phyloP scores from a whole-genome alignment of 1,140 invertebrate genomes.

The Brachionus angularis region DNA sequence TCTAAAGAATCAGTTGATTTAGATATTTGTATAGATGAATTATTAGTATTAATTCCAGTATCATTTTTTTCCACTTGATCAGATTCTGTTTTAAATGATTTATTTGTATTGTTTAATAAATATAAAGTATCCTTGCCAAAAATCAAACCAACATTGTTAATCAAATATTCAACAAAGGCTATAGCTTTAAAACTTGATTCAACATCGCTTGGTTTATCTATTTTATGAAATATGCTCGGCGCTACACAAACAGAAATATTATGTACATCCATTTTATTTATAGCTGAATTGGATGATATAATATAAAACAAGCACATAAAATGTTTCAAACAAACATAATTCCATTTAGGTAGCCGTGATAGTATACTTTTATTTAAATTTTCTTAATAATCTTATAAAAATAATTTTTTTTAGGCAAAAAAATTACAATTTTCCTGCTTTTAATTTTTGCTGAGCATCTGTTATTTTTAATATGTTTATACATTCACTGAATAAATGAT shows the following conservation, averaged over 20 bases:
- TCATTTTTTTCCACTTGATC: too few species aligned
- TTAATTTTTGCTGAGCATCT: conserved; percentile 1
- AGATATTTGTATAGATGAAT: conserved; percentile 3
- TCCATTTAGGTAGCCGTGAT: conserved; percentile 32
- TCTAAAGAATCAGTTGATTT: conserved; percentile 10
- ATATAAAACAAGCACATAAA: conserved; percentile 26
- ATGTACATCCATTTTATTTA: conserved; percentile 39
- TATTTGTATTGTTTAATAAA: neutral
- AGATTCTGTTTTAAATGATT: neutral
- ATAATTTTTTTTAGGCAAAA: too few species aligned
- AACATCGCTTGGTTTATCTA: conserved; percentile 28
- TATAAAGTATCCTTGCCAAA: conserved; percentile 9
- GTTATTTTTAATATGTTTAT: neutral
- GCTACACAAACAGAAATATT: conserved; percentile 42
- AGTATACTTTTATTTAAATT: neutral
- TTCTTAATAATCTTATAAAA: too few species aligned
- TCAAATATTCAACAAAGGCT: conserved; percentile 26
- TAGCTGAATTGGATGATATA: neutral
- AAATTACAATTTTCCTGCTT: neutral
- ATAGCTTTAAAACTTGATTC: conserved; percentile 34
- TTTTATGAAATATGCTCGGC: conserved; percentile 32
- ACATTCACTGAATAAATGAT: conserved; percentile 28
- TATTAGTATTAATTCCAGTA: too few species aligned
- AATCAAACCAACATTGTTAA: neutral
- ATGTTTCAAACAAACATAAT: conserved; percentile 14